Percentiles rank a stretch among this genome's conserved stretches.
phyloP scores from a whole-genome alignment of 2,113 vertebrate species.

The Felis chaus region DNA sequence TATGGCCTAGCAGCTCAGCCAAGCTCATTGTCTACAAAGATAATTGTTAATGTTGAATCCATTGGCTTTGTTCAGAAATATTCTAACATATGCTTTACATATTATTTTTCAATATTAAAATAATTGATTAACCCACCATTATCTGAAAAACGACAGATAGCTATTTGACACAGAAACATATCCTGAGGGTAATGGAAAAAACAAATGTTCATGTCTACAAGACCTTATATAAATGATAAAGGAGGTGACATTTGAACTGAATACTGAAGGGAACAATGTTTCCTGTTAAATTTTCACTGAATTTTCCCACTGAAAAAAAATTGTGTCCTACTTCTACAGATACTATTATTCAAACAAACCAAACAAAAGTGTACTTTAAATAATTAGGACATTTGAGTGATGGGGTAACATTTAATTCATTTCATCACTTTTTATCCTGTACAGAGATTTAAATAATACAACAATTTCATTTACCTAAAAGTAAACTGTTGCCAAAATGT shows the following conservation, averaged over 20 bases:
- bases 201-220: background rate
- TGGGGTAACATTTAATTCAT: background rate
- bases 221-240: background rate
- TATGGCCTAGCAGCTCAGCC: background rate
- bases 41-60: background rate
- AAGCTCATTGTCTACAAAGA: background rate
- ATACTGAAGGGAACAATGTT: background rate
- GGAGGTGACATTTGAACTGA: background rate
- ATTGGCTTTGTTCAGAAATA: background rate
- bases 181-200: background rate
- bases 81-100: background rate
- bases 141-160: background rate
- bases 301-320: background rate
- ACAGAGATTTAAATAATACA: background rate
- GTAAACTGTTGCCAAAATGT: slow-evolving; percentile 42
- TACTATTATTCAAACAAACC: background rate
- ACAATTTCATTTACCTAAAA: slow-evolving; percentile 48
- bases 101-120: background rate
- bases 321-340: background rate
- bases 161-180: background rate
- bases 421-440: background rate
- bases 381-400: background rate
- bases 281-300: background rate
- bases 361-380: background rate
- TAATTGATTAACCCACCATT: background rate